Percentiles rank a stretch among this genome's conserved stretches.
Conservation (phyloP, 2,113 vertebrate species). For the Saiga tatarica region DNA sequence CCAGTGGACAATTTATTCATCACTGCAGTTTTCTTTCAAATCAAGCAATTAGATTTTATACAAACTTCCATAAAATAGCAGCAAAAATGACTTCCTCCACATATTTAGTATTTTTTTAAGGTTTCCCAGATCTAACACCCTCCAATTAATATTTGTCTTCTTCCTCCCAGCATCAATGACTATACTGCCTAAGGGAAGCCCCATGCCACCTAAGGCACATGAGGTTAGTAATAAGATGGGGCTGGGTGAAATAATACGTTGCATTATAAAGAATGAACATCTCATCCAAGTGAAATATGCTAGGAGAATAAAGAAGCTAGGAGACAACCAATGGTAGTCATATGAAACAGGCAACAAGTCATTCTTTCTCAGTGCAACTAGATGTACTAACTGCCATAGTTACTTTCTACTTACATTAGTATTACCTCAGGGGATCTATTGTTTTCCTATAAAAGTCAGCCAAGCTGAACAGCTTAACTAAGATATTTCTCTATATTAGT, state of each 20-base stretch:
- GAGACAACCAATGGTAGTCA: background rate
- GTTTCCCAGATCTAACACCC: slow-evolving; percentile 66
- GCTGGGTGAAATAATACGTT: background rate
- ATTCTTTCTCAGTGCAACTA: background rate
- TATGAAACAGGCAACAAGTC: background rate
- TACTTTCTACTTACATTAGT: background rate
- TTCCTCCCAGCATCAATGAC: slow-evolving; percentile 41
- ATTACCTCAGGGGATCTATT: background rate
- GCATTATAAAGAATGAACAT: background rate
- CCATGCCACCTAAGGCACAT: background rate
- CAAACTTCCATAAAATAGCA: slow-evolving; percentile 78
- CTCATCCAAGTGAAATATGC: slow-evolving; percentile 4
- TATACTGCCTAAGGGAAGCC: slow-evolving; percentile 49
- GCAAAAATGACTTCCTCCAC: slow-evolving; percentile 67
- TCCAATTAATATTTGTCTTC: slow-evolving; percentile 77
- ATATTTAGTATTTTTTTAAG: slow-evolving; percentile 56
- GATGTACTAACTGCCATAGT: background rate
- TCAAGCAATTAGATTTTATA: slow-evolving; percentile 81
- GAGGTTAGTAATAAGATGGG: background rate
- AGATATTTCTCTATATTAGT: background rate
- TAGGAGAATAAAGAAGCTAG: background rate
- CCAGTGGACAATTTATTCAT: slow-evolving; percentile 77
- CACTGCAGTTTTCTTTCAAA: slow-evolving; percentile 70
- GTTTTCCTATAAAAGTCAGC: slow-evolving; percentile 21
- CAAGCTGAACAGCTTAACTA: background rate